Conservation (phyloP, 2,888 invertebrate genomes). For the Heteromyza rotundicornis region DNA sequence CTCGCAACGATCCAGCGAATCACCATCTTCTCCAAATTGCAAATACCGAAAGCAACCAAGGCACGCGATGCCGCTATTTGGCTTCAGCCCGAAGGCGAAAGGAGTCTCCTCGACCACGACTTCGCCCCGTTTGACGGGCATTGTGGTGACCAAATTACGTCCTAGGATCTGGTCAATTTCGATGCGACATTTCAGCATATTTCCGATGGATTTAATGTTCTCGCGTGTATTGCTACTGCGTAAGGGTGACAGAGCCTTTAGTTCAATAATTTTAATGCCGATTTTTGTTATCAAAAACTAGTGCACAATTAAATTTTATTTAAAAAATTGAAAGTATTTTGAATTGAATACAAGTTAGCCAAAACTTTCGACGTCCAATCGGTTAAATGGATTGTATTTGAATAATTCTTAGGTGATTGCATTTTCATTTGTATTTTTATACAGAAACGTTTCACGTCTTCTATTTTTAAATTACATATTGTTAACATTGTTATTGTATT, state of each 20-base stretch:
- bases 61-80: slow-evolving; percentile 74
- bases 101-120: slow-evolving; percentile 75
- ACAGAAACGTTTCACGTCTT: no score
- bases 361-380: no score
- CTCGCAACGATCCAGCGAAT: slow-evolving; percentile 67
- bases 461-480: no score
- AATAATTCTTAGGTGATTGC: no score
- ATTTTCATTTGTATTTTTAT: no score
- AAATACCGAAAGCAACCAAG: slow-evolving; percentile 75
- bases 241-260: slow-evolving; percentile 27
- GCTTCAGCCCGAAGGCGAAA: slow-evolving; percentile 79
- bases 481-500: no score
- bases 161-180: slow-evolving; percentile 69
- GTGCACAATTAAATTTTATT: no score
- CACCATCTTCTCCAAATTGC: slow-evolving; percentile 57
- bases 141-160: slow-evolving; percentile 73
- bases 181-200: slow-evolving; percentile 56
- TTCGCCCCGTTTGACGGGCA: slow-evolving; percentile 74
- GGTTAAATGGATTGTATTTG: no score
- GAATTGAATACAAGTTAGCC: no score
- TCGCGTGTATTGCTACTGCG: slow-evolving; percentile 19
- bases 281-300: no score
- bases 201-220: no score
- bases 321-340: no score
- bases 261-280: slow-evolving; percentile 33